A percentile compares a stretch with the other conserved stretches of the same genome.
Conservation (phyloP, 2,888 invertebrate genomes). For the Rhimphoctona megacephalus region DNA sequence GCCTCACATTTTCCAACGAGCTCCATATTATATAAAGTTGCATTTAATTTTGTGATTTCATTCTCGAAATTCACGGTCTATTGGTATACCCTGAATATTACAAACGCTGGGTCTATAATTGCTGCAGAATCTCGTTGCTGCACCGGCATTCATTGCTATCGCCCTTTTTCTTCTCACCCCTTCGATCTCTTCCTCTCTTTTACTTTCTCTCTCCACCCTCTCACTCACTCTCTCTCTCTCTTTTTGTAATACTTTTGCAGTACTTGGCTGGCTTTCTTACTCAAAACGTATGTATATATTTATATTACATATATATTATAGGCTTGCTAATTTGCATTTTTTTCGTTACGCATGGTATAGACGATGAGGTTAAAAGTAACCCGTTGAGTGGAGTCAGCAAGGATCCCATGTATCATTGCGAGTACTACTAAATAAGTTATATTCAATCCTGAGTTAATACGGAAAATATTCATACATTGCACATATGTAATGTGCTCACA, state of each 20-base stretch:
- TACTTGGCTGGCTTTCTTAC: constrained; percentile 47
- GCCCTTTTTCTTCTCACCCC: background rate
- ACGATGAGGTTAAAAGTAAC: background rate
- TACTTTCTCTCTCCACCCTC: background rate
- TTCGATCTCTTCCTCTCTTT: constrained; percentile 9
- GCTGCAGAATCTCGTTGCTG: constrained; percentile 32
- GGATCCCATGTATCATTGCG: background rate
- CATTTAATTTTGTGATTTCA: constrained; percentile 59
- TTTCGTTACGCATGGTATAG: constrained; percentile 24
- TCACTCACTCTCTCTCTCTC: constrained; percentile 3
- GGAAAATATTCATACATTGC: background rate
- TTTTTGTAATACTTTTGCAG: constrained; percentile 28
- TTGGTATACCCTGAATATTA: constrained; percentile 61
- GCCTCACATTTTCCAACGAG: background rate
- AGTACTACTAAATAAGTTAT: background rate
- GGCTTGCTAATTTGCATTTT: constrained; percentile 20
- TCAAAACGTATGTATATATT: constrained; percentile 11
- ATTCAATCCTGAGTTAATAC: background rate
- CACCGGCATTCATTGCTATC: constrained; percentile 23
- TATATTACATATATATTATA: background rate
- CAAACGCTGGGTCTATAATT: constrained; percentile 60
- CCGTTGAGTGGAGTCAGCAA: background rate
- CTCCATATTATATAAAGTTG: constrained; percentile 36
- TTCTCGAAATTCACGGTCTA: constrained; percentile 58
- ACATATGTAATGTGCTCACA: background rate